A percentile compares a stretch with the other conserved stretches of the same genome.
Evolutionary conservation across 2,888 invertebrate species (phyloP).

Genomic region (Druceiella hillmani): DNA sequence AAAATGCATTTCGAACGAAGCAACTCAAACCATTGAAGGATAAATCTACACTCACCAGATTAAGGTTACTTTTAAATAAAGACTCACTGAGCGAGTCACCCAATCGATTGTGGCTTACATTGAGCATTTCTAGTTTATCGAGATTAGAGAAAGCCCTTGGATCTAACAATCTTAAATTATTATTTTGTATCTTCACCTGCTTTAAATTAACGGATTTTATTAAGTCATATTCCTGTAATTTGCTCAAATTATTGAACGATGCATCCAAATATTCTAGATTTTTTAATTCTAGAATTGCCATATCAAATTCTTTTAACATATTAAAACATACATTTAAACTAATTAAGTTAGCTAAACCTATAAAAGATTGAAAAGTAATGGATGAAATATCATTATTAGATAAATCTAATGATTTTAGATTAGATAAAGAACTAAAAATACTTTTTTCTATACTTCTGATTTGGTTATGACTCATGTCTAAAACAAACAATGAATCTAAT

Average conservation of each 20-base stretch:
- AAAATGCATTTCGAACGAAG: not conserved
- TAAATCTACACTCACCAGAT: not conserved
- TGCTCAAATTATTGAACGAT: not conserved
- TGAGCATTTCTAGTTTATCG: not conserved
- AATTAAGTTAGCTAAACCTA: not conserved
- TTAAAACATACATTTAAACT: not conserved
- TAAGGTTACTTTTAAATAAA: not conserved
- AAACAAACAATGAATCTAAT: no score
- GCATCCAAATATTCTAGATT: not conserved
- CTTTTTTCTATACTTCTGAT: no score
- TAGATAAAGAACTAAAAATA: no score
- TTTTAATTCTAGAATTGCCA: not conserved
- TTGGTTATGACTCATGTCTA: no score
- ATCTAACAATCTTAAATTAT: not conserved
- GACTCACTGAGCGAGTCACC: not conserved
- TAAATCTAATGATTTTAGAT: no score
- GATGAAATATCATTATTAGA: no score
- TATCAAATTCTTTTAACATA: not conserved
- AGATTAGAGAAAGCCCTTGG: not conserved
- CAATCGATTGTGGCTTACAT: constrained; percentile 1
- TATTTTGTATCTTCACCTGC: not conserved
- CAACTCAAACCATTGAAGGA: not conserved
- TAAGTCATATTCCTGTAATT: not conserved
- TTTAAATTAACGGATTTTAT: not conserved
- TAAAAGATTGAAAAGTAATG: no score